Evolutionary conservation across 2,797 vertebrate genomes (phyloP), one percentile per base, ranked within the genome.

Genomic region (Sphaeramia orbicularis): DNA sequence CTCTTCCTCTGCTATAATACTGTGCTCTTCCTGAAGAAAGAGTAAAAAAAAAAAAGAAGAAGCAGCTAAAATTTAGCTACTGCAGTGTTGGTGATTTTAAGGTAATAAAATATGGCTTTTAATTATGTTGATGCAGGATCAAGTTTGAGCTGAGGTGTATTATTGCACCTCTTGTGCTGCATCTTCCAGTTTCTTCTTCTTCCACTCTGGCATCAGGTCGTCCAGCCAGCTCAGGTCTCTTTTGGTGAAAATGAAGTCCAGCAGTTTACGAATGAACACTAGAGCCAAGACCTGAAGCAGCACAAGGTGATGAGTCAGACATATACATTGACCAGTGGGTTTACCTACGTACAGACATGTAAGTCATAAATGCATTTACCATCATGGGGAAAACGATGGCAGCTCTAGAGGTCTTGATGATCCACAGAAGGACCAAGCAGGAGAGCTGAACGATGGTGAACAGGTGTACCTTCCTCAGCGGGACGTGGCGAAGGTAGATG

Each of bases 351-450:
- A 40, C 13, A 36, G 30, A 16, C 21, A 24, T 24, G 24, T 2
- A 24, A 24, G 21, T 24, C 7, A 36, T 45, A 53, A 9, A 35
- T 48, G 1, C 4, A 0, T 12, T 86, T 96, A 99, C 98, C 98
- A 99, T 99, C 98, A 99, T 99, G 56, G 98, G 98, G 87, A 99
- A 99, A 62, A 99, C 97, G 38, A 99, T 99, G 76, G 98, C 98
- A 35, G 96, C 96, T 87, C 90, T 95, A 32, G 98, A 99, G 58
- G 96, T 97, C 87, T 99, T 99, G 89, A 99, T 99, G 92, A 98
- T 91, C 98, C 98, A 99, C 54, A 99, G 93, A 67, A 99, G 94
- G 44, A 94, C 90, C 61, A 99, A 93, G 80, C 97, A 99, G 83
- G 89, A 97, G 81, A 99, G 95, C 86, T 99, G 98, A 89, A 99